Evolutionary conservation across 2,797 vertebrate species (phyloP).

Genomic region (Macrochelys suwanniensis): DNA sequence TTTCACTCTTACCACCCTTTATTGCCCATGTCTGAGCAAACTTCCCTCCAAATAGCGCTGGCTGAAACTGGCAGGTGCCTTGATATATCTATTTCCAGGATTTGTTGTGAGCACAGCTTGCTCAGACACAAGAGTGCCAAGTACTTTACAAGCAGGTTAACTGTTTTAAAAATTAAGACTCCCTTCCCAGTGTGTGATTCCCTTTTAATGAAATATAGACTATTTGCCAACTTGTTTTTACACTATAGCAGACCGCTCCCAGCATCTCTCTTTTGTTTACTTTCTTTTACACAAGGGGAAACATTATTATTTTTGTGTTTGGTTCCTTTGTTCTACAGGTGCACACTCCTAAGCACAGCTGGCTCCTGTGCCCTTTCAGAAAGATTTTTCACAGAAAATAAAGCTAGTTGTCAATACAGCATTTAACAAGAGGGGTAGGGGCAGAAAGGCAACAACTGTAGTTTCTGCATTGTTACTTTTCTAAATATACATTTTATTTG

Average conservation of each 20-base stretch:
- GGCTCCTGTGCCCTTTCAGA: constrained; percentile 17
- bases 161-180: not conserved
- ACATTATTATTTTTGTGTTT: constrained; percentile 30
- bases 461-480: not conserved
- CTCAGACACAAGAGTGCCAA: not conserved
- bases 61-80: not conserved
- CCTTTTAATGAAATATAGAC: not conserved
- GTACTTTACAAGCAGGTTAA: not conserved
- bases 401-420: constrained; percentile 31
- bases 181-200: not conserved
- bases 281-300: constrained; percentile 33
- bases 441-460: constrained; percentile 2
- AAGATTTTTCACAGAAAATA: constrained; percentile 33
- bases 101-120: not conserved
- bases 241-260: not conserved
- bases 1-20: not conserved
- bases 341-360: constrained; percentile 21
- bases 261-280: not conserved
- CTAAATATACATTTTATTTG: not conserved
- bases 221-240: not conserved
- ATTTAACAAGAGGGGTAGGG: not conserved
- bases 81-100: not conserved
- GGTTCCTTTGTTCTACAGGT: constrained; percentile 37
- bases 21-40: rapidly evolving
- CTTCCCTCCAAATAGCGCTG: not conserved